Evolutionary conservation across 1,140 invertebrate genomes (phyloP), one percentile per base, ranked within the genome.

Genomic region (Aricia agestis): DNA sequence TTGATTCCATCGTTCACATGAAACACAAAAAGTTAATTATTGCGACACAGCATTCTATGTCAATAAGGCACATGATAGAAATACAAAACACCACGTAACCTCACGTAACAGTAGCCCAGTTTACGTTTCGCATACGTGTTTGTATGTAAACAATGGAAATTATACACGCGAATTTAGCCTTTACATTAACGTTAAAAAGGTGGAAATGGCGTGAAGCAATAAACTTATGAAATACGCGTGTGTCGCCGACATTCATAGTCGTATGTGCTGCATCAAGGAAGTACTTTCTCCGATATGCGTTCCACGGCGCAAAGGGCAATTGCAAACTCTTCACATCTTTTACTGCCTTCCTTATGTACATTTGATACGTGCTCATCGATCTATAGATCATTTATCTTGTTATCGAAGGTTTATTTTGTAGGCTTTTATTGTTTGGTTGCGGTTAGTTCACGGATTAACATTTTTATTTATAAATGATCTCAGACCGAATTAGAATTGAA

Each of bases 1-100:
- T 52, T 11, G 45, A 13, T 13, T 31, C 65, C 31, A 18, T 68
- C 13, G 42, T 68, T 68, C 67, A 68, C 67, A 68, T 17, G 41
- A 41, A 68, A 52, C 75, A 80, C 76, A 83, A 77, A 70, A 66
- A 67, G 76, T 76, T 81, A 82, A 81, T 80, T 73, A 80, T 84
- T 82, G 73, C 74, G 77, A 69, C 82, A 84, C 66, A 59, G 41
- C 74, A 76, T 79, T 78, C 75, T 80, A 78, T 76, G 80, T 82
- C 78, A 84, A 82, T 83, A 83, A 79, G 82, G 67, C 73, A 78
- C 78, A 80, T 70, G 72, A 73, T 80, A 80, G 74, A 76, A 78
- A 81, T 81, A 81, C 82, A 82, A 80, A 83, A 79, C 79, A 71
- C 63, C 59, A 82, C 81, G 81, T 83, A 80, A 81, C 74, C 69